phyloP scores from a whole-genome alignment of 2,113 vertebrate species.

The Mandrillus leucophaeus region DNA sequence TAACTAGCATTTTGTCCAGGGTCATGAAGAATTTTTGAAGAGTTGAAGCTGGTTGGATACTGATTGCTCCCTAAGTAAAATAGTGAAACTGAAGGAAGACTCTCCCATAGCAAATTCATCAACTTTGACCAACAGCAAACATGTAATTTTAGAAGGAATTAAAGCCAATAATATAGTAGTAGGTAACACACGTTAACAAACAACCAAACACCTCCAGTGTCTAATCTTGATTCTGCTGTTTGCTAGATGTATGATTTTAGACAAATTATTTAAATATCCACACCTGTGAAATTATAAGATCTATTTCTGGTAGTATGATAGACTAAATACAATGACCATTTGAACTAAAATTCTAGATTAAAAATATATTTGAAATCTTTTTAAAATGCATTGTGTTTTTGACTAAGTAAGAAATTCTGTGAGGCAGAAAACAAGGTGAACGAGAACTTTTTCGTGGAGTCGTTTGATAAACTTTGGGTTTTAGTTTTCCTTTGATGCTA shows the following conservation, averaged over 20 bases:
- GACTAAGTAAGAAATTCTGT: neutral
- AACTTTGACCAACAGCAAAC: neutral
- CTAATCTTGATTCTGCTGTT: neutral
- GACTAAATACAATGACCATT: neutral
- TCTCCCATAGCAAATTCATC: neutral
- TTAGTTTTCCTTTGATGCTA: neutral
- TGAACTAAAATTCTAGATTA: neutral
- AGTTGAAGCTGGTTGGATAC: neutral
- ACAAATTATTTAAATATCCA: neutral
- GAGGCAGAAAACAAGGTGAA: neutral
- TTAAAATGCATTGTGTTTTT: neutral
- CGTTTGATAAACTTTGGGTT: neutral
- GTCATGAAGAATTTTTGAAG: neutral
- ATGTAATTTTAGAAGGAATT: neutral
- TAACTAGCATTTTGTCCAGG: neutral
- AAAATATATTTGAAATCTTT: neutral
- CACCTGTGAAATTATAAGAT: neutral
- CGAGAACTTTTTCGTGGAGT: neutral
- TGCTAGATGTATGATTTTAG: neutral
- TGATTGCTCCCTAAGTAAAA: neutral
- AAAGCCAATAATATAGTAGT: neutral
- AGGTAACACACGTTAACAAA: neutral
- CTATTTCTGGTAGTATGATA: neutral
- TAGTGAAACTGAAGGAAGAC: neutral
- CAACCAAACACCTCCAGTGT: neutral